phyloP scores from a whole-genome alignment of 2,797 vertebrate genomes.

The Gallinago stenura region DNA sequence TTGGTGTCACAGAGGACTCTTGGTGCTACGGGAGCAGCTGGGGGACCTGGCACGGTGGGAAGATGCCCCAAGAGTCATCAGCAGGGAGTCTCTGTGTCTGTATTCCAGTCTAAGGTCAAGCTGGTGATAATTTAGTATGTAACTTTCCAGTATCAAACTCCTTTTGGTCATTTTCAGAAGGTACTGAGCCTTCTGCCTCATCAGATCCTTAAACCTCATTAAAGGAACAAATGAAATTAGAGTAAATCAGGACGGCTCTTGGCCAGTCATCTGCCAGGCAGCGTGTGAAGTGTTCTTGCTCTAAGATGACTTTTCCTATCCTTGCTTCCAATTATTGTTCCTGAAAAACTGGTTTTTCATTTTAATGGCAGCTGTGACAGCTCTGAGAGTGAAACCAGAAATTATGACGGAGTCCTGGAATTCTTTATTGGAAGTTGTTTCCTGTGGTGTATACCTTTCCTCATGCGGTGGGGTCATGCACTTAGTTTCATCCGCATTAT shows the following conservation, averaged over 20 bases:
- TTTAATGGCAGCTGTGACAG: constrained; percentile 44
- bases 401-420: constrained; percentile 9
- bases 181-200: rapidly evolving
- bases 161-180: neutral
- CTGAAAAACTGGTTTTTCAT: constrained; percentile 44
- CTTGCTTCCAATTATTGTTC: constrained; percentile 5
- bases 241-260: neutral
- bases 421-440: neutral
- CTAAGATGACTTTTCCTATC: neutral
- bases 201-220: neutral
- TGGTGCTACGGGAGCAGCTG: neutral
- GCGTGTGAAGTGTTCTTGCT: neutral
- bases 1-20: neutral
- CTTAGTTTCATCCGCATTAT: neutral
- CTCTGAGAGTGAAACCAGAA: constrained; percentile 37
- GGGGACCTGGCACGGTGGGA: rapidly evolving
- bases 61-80: rapidly evolving
- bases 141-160: neutral
- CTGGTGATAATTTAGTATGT: neutral
- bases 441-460: neutral
- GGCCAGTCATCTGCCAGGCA: neutral
- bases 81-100: neutral
- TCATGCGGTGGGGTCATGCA: neutral
- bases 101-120: neutral
- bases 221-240: neutral